Evolutionary conservation across 2,113 vertebrate genomes (phyloP).

Genomic region (Peromyscus californicus): DNA sequence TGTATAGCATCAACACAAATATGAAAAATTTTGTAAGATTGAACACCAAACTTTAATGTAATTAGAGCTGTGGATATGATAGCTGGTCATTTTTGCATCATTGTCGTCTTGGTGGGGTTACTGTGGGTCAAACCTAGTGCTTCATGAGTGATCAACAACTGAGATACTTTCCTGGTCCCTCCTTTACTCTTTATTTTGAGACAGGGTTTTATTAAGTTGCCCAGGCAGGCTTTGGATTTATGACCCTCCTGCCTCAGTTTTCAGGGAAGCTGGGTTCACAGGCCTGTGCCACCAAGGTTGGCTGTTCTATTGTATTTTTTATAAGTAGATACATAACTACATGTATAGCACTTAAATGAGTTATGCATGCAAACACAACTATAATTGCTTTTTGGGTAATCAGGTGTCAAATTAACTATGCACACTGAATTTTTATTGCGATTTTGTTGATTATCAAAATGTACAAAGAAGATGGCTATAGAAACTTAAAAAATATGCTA

Average conservation of each 20-base stretch:
- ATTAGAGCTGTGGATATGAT: not conserved
- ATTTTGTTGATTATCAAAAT: slow-evolving; percentile 34
- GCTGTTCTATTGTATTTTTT: slow-evolving; percentile 26
- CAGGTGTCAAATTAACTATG: slow-evolving; percentile 18
- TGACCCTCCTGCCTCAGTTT: not conserved
- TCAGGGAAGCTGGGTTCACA: not conserved
- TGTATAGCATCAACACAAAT: not conserved
- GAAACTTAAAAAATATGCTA: not conserved
- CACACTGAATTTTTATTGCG: not conserved
- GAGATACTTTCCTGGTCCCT: not conserved
- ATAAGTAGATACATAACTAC: not conserved
- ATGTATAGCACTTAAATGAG: not conserved
- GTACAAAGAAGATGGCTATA: not conserved
- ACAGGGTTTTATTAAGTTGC: not conserved
- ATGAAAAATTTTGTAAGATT: slow-evolving; percentile 22
- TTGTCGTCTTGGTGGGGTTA: not conserved
- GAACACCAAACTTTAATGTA: not conserved
- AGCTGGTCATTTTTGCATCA: not conserved
- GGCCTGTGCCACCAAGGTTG: not conserved
- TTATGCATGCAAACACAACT: not conserved
- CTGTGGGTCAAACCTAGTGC: not conserved
- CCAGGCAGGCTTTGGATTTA: not conserved
- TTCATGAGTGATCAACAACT: not conserved
- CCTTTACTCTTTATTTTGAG: not conserved
- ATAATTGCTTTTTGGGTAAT: not conserved